These are phyloP conservation scores for Nicator chloris DNA, from an alignment of 2,113 vertebrate species.

Conservation along the genomic window DNA sequence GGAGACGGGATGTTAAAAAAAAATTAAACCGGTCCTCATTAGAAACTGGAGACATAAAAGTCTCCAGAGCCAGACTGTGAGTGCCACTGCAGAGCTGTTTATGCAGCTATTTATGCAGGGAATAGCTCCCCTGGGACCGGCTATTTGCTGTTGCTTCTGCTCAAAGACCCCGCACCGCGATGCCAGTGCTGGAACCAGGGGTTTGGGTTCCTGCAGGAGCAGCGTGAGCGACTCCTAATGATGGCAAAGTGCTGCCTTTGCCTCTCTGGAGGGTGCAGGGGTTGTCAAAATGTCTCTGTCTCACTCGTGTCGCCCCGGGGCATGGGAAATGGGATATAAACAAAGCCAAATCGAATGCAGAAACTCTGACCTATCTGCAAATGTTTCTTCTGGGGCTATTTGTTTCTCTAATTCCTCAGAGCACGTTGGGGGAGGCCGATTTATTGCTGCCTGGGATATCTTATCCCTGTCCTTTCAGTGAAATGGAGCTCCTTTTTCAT, in stretches of 20 bases:
- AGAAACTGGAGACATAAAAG: constrained; percentile 16
- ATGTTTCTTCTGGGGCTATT: not conserved
- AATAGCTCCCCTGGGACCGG: not conserved
- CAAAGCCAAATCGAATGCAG: not conserved
- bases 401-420: not conserved
- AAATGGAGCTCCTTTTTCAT: not conserved
- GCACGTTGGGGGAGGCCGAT: rapidly evolving
- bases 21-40: constrained; percentile 3
- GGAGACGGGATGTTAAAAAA: not conserved
- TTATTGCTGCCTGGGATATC: not conserved
- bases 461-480: not conserved
- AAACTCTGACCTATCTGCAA: not conserved
- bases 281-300: not conserved
- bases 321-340: not conserved
- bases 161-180: not conserved
- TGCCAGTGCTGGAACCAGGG: not conserved
- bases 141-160: not conserved
- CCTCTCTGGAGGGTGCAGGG: not conserved
- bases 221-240: not conserved
- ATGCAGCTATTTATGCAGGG: constrained; percentile 27
- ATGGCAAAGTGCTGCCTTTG: not conserved
- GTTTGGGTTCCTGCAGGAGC: not conserved
- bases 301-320: not conserved
- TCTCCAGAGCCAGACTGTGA: not conserved
- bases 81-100: constrained; percentile 26